Base-by-base conservation (phyloP, 2,888 invertebrate species). In the Zele albiditarsus region DNA sequence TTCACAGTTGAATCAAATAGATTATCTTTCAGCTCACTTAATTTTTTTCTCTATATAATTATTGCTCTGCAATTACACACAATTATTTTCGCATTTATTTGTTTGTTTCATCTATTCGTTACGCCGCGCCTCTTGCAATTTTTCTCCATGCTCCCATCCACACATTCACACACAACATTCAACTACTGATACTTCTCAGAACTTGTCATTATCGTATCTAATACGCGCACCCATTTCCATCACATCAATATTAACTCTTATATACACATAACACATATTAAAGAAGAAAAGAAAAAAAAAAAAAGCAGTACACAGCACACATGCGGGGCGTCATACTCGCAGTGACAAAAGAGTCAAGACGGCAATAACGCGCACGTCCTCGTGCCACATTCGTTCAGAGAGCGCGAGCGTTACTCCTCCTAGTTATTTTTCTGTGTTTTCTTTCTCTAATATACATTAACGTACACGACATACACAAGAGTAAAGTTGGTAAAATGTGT, bases 311-410 rank as follows among this genome's bases (percentile, higher is more conserved):
- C 23, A 63, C n/a, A 63, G 33, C 63, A 27, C 53, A 31, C 46
- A 53, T 12, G 23, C 49, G 31, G 42, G 38, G 38, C 46, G 65
- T 69, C 72, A 70, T 49, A 42, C 62, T 31, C 49, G 33, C 77
- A 76, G 78, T 80, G 84, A 85, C 84, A 83, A 82, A 80, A 80
- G 79, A 75, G 69, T 60, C 71, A 63, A 69, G 76, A 76, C 77
- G 73, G 81, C 79, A 81, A 84, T 82, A 83, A 84, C 80, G 77
- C 5, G 53, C 80, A 79, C 77, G 85, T 82, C 85, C 85, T 85
- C 84, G 85, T 84, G 82, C 84, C 82, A 85, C 80, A 84, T 85
- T 80, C 77, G 70, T 73, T 74, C 63, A 77, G 20, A 27, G 69
- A 74, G 31, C 49, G 74, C 69, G 68, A 28, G 68, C 38, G 62